Percentiles rank a stretch among this genome's conserved stretches.
These are phyloP conservation scores for Drosophila parthenogenetica DNA, from an alignment of 2,888 invertebrate species.

Conservation along the genomic window DNA sequence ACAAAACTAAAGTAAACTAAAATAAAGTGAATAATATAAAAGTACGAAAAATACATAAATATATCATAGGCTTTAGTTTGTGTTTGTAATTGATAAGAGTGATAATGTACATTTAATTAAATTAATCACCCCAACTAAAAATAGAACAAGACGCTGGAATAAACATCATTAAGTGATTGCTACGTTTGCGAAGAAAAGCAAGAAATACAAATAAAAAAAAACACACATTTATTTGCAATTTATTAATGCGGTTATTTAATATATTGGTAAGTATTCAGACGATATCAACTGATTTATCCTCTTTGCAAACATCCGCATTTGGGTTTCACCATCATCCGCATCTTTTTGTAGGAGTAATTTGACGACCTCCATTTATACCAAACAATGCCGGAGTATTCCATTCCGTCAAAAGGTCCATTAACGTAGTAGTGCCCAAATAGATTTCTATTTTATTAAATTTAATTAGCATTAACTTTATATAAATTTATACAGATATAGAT, in stretches of 20 bases:
- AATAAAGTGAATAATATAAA: slow-evolving; percentile 27
- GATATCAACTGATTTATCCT: neutral
- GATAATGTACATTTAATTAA: slow-evolving; percentile 75
- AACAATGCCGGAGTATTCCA: slow-evolving; percentile 3
- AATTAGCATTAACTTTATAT: neutral
- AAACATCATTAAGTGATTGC: slow-evolving; percentile 59
- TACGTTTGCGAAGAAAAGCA: slow-evolving; percentile 46
- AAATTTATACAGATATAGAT: neutral
- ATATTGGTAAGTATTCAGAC: neutral
- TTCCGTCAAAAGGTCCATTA: neutral
- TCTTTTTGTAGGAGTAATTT: slow-evolving; percentile 16
- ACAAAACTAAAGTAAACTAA: slow-evolving; percentile 21
- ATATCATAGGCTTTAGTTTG: slow-evolving; percentile 79
- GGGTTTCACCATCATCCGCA: slow-evolving; percentile 37
- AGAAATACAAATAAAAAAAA: slow-evolving; percentile 25
- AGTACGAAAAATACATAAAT: slow-evolving; percentile 46
- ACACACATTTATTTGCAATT: neutral
- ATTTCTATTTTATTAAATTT: neutral
- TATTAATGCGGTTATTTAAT: neutral
- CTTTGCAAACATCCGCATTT: slow-evolving; percentile 8
- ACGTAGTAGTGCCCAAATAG: slow-evolving; percentile 24
- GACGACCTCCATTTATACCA: neutral
- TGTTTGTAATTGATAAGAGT: slow-evolving; percentile 74
- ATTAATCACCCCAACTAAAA: slow-evolving; percentile 38
- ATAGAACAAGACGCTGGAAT: slow-evolving; percentile 28